phyloP scores from a whole-genome alignment of 2,888 invertebrate genomes.

The Meteorus colon region DNA sequence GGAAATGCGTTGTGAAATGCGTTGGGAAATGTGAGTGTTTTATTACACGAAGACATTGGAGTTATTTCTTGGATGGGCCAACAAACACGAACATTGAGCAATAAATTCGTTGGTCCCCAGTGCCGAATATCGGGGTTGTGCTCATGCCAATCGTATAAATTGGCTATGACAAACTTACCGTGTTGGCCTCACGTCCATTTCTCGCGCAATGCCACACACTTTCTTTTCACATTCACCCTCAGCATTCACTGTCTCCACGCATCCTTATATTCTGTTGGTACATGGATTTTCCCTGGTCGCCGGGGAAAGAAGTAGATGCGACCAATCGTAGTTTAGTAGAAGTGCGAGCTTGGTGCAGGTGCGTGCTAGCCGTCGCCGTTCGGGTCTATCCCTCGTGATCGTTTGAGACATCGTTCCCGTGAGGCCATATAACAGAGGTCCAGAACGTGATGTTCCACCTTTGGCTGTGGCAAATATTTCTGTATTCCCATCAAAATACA shows the following conservation, averaged over 20 bases:
- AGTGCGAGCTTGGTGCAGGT: constrained; percentile 51
- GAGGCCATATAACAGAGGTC: constrained; percentile 56
- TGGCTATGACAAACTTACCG: constrained; percentile 73
- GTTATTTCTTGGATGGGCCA: constrained; percentile 39
- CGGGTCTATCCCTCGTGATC: constrained; percentile 64
- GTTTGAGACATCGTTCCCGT: constrained; percentile 72
- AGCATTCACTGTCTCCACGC: constrained; percentile 8
- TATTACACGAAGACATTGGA: constrained; percentile 36
- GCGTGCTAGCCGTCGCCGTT: constrained; percentile 47
- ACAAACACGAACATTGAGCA: constrained; percentile 59
- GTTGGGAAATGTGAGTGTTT: background rate
- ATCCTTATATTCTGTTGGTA: constrained; percentile 43
- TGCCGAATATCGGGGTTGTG: constrained; percentile 64
- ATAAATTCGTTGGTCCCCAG: constrained; percentile 71
- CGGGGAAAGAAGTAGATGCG: constrained; percentile 52
- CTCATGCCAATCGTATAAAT: constrained; percentile 71
- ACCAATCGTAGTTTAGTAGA: constrained; percentile 55
- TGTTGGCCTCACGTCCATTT: constrained; percentile 41
- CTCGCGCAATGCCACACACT: constrained; percentile 2
- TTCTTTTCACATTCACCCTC: background rate
- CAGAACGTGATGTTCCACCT: constrained; percentile 67
- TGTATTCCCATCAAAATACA: constrained; percentile 2
- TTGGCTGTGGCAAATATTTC: constrained; percentile 50
- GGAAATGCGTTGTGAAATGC: background rate
- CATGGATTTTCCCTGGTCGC: constrained; percentile 55